These are phyloP conservation scores for Rhadinocentrus ornatus DNA, from an alignment of 2,797 vertebrate genomes.

Conservation along the genomic window DNA sequence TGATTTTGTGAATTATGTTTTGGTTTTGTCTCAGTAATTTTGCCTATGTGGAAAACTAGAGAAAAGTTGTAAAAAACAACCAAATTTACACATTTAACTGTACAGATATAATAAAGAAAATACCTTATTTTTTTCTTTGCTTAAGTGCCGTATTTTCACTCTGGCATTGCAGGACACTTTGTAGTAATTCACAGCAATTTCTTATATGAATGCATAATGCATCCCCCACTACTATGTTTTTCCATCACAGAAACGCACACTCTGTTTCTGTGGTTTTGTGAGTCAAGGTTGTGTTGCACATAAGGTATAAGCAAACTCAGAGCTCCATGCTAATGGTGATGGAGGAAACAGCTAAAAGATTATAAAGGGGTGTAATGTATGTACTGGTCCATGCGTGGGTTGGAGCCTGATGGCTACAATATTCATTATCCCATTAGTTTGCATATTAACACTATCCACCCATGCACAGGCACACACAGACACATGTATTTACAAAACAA, in stretches of 20 bases:
- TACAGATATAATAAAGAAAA: background rate
- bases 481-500: constrained; percentile 46
- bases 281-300: constrained; percentile 27
- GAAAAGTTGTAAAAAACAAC: background rate
- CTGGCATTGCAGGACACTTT: constrained; percentile 26
- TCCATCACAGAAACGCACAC: background rate
- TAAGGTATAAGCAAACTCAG: constrained; percentile 8
- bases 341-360: constrained; percentile 20
- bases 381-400: background rate
- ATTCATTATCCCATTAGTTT: constrained; percentile 47
- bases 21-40: background rate
- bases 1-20: background rate
- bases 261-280: constrained; percentile 18
- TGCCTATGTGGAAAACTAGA: background rate
- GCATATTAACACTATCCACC: constrained; percentile 27
- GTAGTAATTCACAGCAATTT: constrained; percentile 53
- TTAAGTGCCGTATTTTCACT: constrained; percentile 5
- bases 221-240: constrained; percentile 25
- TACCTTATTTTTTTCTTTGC: constrained; percentile 5
- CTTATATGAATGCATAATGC: constrained; percentile 45
- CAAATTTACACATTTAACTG: background rate
- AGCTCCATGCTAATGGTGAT: constrained; percentile 31
- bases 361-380: constrained; percentile 6
- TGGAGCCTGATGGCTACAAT: constrained; percentile 26
- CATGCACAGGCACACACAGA: constrained; percentile 23